Evolutionary conservation across 23 tunicate genomes (phyloP).

Genomic region (Diplosoma virens): DNA sequence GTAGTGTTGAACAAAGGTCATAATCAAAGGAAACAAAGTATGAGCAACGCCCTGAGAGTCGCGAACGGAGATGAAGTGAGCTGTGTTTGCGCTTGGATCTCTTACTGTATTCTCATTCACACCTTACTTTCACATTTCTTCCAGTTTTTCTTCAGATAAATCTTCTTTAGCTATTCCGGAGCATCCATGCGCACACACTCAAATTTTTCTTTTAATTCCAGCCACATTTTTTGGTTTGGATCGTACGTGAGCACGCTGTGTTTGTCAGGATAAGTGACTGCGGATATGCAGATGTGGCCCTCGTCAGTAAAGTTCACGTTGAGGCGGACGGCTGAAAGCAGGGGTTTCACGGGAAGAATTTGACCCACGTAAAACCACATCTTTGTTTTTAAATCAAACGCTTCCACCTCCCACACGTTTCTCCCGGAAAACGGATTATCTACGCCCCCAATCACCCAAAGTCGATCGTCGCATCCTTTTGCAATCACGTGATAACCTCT

Average conservation of each 20-base stretch:
- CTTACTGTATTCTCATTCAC: too few species aligned
- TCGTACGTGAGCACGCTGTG: constrained; percentile 47
- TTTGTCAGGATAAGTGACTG: constrained; percentile 60
- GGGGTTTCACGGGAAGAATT: constrained; percentile 72
- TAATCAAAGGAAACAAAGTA: too few species aligned
- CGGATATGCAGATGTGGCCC: constrained; percentile 50
- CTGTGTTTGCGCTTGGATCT: too few species aligned
- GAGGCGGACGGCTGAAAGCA: constrained; percentile 52
- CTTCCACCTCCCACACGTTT: constrained; percentile 93
- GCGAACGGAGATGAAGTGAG: too few species aligned
- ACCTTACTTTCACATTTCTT: too few species aligned
- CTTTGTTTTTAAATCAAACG: constrained; percentile 32
- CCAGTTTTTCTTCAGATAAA: too few species aligned
- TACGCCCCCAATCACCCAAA: constrained; percentile 88
- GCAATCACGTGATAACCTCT: constrained; percentile 89
- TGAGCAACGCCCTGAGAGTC: too few species aligned
- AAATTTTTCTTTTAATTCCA: constrained; percentile 26
- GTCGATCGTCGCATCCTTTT: constrained; percentile 47
- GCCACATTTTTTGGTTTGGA: constrained; percentile 46
- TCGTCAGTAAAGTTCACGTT: constrained; percentile 43
- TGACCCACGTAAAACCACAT: constrained; percentile 80
- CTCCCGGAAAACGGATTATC: constrained; percentile 89
- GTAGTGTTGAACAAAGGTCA: too few species aligned
- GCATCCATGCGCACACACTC: too few species aligned
- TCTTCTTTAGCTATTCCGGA: too few species aligned